phyloP scores from a whole-genome alignment of 2,797 vertebrate species.

The Oryzias sinensis region DNA sequence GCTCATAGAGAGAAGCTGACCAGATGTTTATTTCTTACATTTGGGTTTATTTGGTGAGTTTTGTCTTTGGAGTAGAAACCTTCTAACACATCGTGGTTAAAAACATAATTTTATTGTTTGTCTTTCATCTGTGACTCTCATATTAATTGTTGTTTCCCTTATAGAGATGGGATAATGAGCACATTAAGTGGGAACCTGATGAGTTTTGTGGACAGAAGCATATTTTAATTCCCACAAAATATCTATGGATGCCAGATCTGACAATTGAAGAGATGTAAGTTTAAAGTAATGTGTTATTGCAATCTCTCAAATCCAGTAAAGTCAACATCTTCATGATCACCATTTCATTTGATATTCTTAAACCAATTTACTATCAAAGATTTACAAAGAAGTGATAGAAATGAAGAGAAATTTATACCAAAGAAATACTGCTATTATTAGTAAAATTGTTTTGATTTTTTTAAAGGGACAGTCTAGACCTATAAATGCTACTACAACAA shows the following conservation, averaged over 20 bases:
- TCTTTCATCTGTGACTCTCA: neutral
- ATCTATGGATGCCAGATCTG: constrained; percentile 60
- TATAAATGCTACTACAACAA: too few relatives aligned
- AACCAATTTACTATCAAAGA: too few relatives aligned
- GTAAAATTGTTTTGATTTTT: too few relatives aligned
- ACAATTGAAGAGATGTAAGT: constrained; percentile 58
- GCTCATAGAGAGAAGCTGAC: constrained; percentile 51
- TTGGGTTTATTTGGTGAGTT: constrained; percentile 48
- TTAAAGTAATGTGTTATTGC: neutral
- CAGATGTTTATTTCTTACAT: constrained; percentile 55
- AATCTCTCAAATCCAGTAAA: neutral
- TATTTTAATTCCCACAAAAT: constrained; percentile 36
- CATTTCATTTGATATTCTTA: too few relatives aligned
- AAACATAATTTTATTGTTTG: rapidly evolving
- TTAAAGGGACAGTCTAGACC: too few relatives aligned
- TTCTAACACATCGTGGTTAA: neutral
- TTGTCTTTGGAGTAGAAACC: neutral
- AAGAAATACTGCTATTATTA: too few relatives aligned
- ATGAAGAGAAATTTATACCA: too few relatives aligned
- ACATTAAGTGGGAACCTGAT: constrained; percentile 48
- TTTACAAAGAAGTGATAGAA: too few relatives aligned
- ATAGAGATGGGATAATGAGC: constrained; percentile 55
- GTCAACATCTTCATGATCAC: too few relatives aligned
- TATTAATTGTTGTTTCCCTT: neutral
- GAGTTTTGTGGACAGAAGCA: constrained; percentile 46